Evolutionary conservation across 2,113 vertebrate species (phyloP), one percentile per base, ranked within the genome.

Genomic region (Hystrix cristata): DNA sequence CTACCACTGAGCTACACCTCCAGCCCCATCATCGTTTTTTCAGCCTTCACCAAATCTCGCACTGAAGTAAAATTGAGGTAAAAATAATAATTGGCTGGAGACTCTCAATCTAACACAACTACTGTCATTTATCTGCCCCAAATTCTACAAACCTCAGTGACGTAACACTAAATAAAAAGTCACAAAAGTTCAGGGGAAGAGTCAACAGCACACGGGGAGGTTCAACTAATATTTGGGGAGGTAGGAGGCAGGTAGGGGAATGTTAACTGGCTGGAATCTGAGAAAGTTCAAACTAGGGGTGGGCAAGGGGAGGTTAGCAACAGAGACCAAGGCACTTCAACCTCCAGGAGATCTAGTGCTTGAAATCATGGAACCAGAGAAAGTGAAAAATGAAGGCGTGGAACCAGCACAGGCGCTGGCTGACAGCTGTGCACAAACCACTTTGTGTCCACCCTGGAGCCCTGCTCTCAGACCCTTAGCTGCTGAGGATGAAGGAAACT

Each of bases 141-240:
- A 4, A 57, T 60, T 90, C 89, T 69, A 80, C 89, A 90, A 82
- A 83, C 85, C 60, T 80, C 43, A 74, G 7, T 4, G 29, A 48
- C 60, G 16, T 76, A 85, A 87, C 53, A 57, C 59, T 87, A 82
- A 82, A 92, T 51, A 92, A 95, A 85, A 83, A 92, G 74, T 92
- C 53, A 69, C 72, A 67, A 67, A 92, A 92, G 51, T 72, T 85
- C 80, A 76, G 29, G 74, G 31, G n/a, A 84, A 53, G 59, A 62
- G 43, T 25, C 51, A 67, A 76, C 34, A 90, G 46, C 31, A 53
- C 14, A 23, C 64, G 81, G 86, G 60, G 95, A 46, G 74, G 38
- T 82, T 92, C 59, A 55, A 34, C 43, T 85, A 81, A 87, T 71
- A 64, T 78, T 72, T 96, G 38, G 74, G 74, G 71, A 78, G 12